These are phyloP conservation scores for Anoplopoma fimbria DNA, from an alignment of 2,113 vertebrate species.

Conservation along the genomic window DNA sequence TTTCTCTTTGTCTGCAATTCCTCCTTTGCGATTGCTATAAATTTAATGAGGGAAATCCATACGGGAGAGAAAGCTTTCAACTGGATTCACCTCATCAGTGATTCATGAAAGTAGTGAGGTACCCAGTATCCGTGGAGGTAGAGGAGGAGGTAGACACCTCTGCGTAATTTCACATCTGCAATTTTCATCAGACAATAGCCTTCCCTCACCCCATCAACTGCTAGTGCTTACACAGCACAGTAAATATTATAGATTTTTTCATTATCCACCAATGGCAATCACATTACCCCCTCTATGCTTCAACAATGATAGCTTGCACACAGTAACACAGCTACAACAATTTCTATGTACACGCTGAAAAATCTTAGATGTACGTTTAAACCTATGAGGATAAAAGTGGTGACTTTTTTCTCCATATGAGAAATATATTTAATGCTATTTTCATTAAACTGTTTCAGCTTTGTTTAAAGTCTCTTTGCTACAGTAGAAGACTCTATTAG, in stretches of 20 bases:
- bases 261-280: slow-evolving; percentile 50
- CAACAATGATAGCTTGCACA: slow-evolving; percentile 8
- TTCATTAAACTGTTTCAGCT: slow-evolving; percentile 1
- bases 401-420: background rate
- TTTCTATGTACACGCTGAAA: background rate
- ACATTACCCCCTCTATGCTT: background rate
- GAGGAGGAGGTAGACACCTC: slow-evolving; percentile 1
- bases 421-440: background rate
- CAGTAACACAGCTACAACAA: background rate
- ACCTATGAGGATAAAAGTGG: background rate
- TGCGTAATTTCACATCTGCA: slow-evolving; percentile 13
- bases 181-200: slow-evolving; percentile 16
- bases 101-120: slow-evolving; percentile 35
- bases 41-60: slow-evolving; percentile 50
- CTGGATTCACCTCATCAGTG: slow-evolving; percentile 37
- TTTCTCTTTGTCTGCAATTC: slow-evolving; percentile 16
- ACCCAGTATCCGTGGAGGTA: background rate
- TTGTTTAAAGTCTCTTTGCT: slow-evolving; percentile 22
- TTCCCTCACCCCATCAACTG: slow-evolving; percentile 21
- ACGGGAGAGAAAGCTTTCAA: slow-evolving; percentile 42
- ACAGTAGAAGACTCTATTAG: slow-evolving; percentile 17
- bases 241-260: slow-evolving; percentile 60
- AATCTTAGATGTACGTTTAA: background rate
- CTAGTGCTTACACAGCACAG: slow-evolving; percentile 45
- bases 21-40: slow-evolving; percentile 11